phyloP scores from a whole-genome alignment of 2,797 vertebrate species.

The Coilia nasus region DNA sequence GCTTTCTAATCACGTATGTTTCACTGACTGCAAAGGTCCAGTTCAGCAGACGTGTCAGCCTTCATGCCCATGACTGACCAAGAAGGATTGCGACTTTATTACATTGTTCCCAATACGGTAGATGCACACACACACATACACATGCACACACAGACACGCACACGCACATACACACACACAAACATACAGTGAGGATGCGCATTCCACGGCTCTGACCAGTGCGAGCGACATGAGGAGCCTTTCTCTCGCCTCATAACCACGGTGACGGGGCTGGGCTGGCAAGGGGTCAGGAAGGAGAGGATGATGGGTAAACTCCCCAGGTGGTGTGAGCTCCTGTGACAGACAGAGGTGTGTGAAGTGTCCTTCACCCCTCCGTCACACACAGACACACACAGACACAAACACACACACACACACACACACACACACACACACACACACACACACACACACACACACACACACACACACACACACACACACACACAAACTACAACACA shows the following conservation, averaged over 20 bases:
- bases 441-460: not conserved
- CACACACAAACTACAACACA: too few species aligned
- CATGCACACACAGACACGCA: too few species aligned
- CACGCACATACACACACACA: too few species aligned
- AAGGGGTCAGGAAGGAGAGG: conserved; percentile 47
- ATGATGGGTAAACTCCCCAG: conserved; percentile 44
- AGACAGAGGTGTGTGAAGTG: conserved; percentile 47
- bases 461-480: conserved; percentile 20
- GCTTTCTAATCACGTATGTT: not conserved
- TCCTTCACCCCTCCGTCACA: conserved; percentile 49
- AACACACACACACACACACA: too few species aligned
- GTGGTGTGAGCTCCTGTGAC: conserved; percentile 37
- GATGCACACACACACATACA: too few species aligned
- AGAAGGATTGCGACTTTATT: too few species aligned
- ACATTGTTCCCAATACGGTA: too few species aligned
- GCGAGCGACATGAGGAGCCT: not conserved
- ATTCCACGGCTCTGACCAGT: not conserved
- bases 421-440: not conserved
- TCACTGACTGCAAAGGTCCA: not conserved
- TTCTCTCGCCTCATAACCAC: conserved; percentile 36
- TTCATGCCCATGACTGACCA: too few species aligned
- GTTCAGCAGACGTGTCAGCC: not conserved
- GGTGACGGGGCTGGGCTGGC: conserved; percentile 45
- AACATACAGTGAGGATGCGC: not conserved
- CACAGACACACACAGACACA: too few species aligned